phyloP scores from a whole-genome alignment of 2,797 vertebrate species.

The Acanthurus lineatus region DNA sequence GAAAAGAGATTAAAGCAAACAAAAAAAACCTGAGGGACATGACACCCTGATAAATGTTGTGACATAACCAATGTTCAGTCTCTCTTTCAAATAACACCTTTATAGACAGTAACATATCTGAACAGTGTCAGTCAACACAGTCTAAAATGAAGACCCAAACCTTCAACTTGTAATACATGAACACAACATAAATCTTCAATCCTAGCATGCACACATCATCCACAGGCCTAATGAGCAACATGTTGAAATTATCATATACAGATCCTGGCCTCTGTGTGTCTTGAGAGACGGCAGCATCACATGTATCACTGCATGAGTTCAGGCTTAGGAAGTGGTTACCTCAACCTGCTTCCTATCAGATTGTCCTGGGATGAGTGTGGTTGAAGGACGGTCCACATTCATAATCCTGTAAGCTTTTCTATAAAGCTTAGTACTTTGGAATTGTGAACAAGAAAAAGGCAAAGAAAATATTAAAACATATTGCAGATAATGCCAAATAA shows the following conservation, averaged over 20 bases:
- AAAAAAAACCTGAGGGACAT: not conserved
- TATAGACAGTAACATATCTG: conserved; percentile 10
- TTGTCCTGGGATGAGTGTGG: conserved; percentile 42
- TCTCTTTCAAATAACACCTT: not conserved
- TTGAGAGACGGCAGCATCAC: conserved; percentile 26
- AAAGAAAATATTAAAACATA: not conserved
- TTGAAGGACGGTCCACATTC: conserved; percentile 3
- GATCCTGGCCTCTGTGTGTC: conserved; percentile 30
- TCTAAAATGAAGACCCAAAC: conserved; percentile 21
- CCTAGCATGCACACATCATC: conserved; percentile 10
- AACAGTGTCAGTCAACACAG: conserved; percentile 29
- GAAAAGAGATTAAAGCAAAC: conserved; percentile 1
- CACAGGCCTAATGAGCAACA: conserved; percentile 28
- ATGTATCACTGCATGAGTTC: conserved; percentile 43
- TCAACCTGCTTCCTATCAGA: conserved; percentile 46
- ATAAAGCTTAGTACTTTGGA: conserved; percentile 8
- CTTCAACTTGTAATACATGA: conserved; percentile 32
- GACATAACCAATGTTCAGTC: not conserved
- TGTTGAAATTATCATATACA: conserved; percentile 40
- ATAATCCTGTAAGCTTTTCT: not conserved
- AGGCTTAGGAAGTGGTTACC: conserved; percentile 51
- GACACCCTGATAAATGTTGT: conserved; percentile 10
- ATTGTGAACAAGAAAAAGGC: not conserved
- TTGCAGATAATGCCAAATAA: not conserved
- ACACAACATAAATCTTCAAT: conserved; percentile 36